Conservation (phyloP, 2,113 vertebrate species). For the Cricetomys ansorgei region DNA sequence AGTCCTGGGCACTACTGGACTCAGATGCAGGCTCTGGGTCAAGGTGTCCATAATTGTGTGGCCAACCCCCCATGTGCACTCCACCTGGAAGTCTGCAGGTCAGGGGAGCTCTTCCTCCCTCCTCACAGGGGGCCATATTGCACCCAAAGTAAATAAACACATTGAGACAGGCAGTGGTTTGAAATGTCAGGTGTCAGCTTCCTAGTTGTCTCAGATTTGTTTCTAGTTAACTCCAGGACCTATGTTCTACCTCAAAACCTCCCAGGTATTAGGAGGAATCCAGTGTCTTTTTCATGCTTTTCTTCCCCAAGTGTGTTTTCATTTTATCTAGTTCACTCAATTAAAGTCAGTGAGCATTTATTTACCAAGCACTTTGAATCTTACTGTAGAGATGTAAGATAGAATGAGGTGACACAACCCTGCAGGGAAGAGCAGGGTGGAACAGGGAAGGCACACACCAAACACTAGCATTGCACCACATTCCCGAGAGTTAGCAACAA, state of each 20-base stretch:
- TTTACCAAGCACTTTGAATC: background rate
- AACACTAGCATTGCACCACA: background rate
- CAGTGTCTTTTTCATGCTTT: background rate
- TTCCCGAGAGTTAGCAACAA: background rate
- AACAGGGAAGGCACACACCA: background rate
- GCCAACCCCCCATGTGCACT: rapidly evolving
- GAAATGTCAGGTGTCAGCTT: background rate
- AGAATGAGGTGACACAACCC: rapidly evolving
- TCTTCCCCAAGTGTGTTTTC: background rate
- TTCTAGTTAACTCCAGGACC: background rate
- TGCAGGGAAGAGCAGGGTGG: rapidly evolving
- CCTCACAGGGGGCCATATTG: background rate
- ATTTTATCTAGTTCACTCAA: background rate
- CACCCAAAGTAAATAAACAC: background rate
- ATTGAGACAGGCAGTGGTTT: background rate
- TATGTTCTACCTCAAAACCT: background rate
- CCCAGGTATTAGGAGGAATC: background rate
- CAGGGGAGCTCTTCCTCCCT: background rate
- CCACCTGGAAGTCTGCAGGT: rapidly evolving
- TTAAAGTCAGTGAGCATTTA: background rate
- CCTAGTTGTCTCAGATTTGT: background rate
- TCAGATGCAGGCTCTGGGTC: background rate
- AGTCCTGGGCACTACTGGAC: background rate
- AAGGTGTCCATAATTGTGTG: rapidly evolving
- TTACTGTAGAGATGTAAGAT: background rate